Evolutionary conservation across 2,797 vertebrate genomes (phyloP), one percentile per base, ranked within the genome.

Genomic region (Etheostoma perlongum): DNA sequence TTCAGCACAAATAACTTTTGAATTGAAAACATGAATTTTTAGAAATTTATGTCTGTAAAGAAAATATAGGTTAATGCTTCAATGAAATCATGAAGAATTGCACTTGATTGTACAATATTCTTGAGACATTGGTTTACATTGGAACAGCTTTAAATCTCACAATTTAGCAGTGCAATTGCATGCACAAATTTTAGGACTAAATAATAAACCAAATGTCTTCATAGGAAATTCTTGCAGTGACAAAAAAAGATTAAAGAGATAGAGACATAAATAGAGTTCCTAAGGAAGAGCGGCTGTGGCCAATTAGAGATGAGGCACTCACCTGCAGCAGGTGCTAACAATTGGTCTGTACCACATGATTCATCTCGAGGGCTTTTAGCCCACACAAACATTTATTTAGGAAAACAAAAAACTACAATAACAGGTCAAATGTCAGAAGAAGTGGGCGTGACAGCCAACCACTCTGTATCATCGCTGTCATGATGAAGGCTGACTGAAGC

Each of bases 331-430:
- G 19, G n/a, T 14, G 77, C 70, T 66, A 78, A 85, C 84, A 74
- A 68, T 80, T 57, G 70, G 77, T 86, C 67, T 89, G 83, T 74
- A 82, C 55, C 81, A 81, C 75, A 82, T 79, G 86, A 91, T 82
- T 91, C 82, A 91, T 91, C 77, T 90, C 53, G 42, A 87, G 87
- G 79, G 83, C 72, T 81, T 91, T 88, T 59, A 78, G 72, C 84
- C 79, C 87, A 85, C 68, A 71, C 85, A 85, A 87, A 85, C 86
- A 85, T 88, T 85, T 89, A 81, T 88, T 80, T 78, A 73, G 73
- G 54, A 81, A 83, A 85, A 79, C 77, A 84, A 81, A 84, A 72
- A 54, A 63, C 79, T 40, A 58, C 65, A 71, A 63, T 30, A 54
- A 67, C 63, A 61, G 76, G 86, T 85, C 70, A 88, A 78, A 75